Evolutionary conservation across 2,888 invertebrate species (phyloP), one percentile per base, ranked within the genome.

Genomic region (Allacma fusca): DNA sequence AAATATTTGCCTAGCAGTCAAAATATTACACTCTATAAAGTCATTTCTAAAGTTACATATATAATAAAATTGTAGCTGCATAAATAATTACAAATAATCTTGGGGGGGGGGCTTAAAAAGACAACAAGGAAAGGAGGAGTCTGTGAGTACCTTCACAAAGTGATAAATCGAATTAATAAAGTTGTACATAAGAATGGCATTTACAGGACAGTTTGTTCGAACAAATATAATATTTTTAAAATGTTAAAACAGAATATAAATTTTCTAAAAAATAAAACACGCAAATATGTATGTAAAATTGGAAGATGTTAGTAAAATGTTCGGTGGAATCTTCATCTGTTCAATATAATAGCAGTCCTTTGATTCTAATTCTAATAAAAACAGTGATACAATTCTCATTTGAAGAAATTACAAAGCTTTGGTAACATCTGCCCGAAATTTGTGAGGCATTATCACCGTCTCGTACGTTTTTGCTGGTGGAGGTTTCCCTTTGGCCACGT

Each of bases 401-500:
- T 50, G 50, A 40, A n/a, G 68, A 24, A 40, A 65, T 77, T 79
- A 79, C 64, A 79, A 50, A 59, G 79, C 76, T 77, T 79, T 79
- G 13, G 79, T 76, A 71, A 76, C 75, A 71, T 79, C 79, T 70
- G 76, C 28, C 34, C 79, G 69, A 65, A 77, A 79, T 69, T 77
- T 64, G 64, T 79, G 78, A 62, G 73, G 76, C 69, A 76, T 79
- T 62, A 79, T 79, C 43, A 78, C 78, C 50, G 71, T 76, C 43
- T 78, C 76, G 34, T 78, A 78, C 34, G 34, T 40, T 62, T 67
- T 77, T 29, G 70, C 44, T 57, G 76, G 76, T 13, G 79, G 79
- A 68, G 70, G 65, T 62, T 79, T 79, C 19, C 50, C 69, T 62
- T 76, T 80, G 23, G 81, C 78, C 69, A 83, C 79, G 57, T 81